These are phyloP conservation scores for Conus ventricosus DNA, from an alignment of 1,140 invertebrate genomes.

Conservation along the genomic window DNA sequence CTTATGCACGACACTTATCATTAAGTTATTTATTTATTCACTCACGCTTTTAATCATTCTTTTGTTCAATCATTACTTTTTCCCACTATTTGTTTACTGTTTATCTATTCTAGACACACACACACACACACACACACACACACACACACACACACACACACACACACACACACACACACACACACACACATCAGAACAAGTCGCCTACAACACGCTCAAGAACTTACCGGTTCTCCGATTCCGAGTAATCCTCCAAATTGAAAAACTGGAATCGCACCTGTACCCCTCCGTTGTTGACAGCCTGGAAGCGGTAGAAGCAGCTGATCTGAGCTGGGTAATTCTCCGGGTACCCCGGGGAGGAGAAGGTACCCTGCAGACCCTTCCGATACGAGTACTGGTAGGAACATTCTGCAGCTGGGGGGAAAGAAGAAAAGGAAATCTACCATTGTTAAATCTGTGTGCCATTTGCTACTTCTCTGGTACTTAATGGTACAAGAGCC, in stretches of 20 bases:
- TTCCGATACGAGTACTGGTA: constrained; percentile 29
- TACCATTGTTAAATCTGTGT: no score
- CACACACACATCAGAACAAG: no score
- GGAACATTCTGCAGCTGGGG: constrained; percentile 8
- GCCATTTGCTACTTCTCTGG: no score
- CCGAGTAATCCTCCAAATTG: constrained; percentile 42
- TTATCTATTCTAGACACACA: no score
- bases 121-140: background rate
- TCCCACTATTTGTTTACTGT: no score
- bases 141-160: background rate
- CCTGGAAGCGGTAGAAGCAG: constrained; percentile 48
- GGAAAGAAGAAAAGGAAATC: background rate
- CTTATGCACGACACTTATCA: no score
- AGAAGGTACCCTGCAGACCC: constrained; percentile 36
- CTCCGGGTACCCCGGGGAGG: constrained; percentile 44
- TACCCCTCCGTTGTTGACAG: constrained; percentile 45
- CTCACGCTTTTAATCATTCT: no score
- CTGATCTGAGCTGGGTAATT: constrained; percentile 40
- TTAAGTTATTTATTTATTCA: no score
- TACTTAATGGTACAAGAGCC: no score
- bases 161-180: background rate
- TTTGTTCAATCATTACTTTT: no score
- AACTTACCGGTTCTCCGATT: background rate
- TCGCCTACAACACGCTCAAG: no score
- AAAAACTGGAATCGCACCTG: constrained; percentile 49